Conservation (phyloP, 2,888 invertebrate genomes). For the Agrochola circellaris region DNA sequence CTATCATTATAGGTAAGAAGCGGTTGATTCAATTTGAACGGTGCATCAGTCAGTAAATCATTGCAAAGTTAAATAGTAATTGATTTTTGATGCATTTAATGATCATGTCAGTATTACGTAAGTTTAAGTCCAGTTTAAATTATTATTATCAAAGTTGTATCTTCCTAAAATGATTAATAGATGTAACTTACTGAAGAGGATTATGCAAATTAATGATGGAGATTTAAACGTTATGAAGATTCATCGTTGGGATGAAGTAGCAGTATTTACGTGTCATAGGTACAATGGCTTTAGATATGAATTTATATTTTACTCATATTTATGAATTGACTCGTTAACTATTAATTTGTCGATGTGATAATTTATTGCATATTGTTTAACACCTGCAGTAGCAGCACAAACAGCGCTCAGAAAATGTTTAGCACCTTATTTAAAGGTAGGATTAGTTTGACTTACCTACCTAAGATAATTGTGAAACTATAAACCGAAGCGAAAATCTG, state of each 20-base stretch:
- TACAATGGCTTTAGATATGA: background rate
- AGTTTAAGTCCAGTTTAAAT: background rate
- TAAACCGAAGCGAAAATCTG: background rate
- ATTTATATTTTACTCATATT: background rate
- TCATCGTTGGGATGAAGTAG: constrained; percentile 14
- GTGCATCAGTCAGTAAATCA: constrained; percentile 18
- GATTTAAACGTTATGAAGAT: constrained; percentile 15
- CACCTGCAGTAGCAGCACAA: background rate
- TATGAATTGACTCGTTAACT: background rate
- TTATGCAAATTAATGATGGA: constrained; percentile 41
- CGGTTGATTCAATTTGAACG: constrained; percentile 15
- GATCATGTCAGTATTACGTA: background rate
- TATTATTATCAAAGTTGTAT: background rate
- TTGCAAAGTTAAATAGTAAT: background rate
- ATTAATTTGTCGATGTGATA: background rate
- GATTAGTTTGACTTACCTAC: background rate
- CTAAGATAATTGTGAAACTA: background rate
- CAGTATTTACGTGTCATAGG: constrained; percentile 4
- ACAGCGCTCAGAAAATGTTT: background rate
- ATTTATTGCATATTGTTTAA: background rate
- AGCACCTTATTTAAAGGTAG: background rate
- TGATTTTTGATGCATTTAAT: constrained; percentile 14
- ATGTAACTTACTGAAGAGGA: constrained; percentile 7
- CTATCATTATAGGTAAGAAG: constrained; percentile 4
- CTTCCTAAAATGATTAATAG: constrained; percentile 3